Evolutionary conservation across 37 sponge, comb jelly and placozoan species (phyloP).

Genomic region (Geodia barretti): DNA sequence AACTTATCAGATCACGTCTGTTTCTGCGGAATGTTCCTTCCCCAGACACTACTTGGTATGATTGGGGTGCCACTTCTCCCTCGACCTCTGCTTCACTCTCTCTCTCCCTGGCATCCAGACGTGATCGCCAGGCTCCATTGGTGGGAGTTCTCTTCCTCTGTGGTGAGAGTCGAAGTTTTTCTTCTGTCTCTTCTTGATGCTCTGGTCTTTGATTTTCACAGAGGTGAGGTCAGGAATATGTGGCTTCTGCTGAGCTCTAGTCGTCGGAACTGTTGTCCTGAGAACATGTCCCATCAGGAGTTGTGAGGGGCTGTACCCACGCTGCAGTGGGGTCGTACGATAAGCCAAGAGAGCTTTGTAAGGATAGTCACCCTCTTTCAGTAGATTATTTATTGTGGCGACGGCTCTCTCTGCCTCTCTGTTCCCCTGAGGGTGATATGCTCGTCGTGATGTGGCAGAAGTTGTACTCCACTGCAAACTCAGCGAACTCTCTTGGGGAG

Average conservation of each 20-base stretch:
- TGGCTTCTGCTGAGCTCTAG: conserved; percentile 14
- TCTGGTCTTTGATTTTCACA: conserved; percentile 11
- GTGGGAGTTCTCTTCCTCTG: conserved; percentile 7
- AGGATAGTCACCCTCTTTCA: conserved; percentile 8
- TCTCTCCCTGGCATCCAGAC: conserved; percentile 47
- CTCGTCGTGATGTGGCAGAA: too few species aligned
- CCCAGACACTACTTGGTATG: conserved; percentile 14
- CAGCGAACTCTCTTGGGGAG: too few species aligned
- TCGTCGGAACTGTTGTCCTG: conserved; percentile 43
- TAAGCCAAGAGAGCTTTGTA: conserved; percentile 42
- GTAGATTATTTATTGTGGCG: too few species aligned
- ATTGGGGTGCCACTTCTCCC: conserved; percentile 19
- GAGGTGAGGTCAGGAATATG: conserved; percentile 4
- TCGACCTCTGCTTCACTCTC: conserved; percentile 5
- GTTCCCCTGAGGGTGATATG: too few species aligned
- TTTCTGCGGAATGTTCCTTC: conserved; percentile 35
- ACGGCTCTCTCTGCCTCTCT: too few species aligned
- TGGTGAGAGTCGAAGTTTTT: conserved; percentile 14
- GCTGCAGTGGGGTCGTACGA: conserved; percentile 34
- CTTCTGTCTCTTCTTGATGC: conserved; percentile 23
- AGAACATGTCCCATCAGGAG: conserved; percentile 37
- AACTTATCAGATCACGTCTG: conserved; percentile 6
- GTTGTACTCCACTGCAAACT: too few species aligned
- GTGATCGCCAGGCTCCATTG: conserved; percentile 3
- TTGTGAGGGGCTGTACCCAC: conserved; percentile 39